Conservation (phyloP, 2,113 vertebrate genomes). For the Chionis minor region DNA sequence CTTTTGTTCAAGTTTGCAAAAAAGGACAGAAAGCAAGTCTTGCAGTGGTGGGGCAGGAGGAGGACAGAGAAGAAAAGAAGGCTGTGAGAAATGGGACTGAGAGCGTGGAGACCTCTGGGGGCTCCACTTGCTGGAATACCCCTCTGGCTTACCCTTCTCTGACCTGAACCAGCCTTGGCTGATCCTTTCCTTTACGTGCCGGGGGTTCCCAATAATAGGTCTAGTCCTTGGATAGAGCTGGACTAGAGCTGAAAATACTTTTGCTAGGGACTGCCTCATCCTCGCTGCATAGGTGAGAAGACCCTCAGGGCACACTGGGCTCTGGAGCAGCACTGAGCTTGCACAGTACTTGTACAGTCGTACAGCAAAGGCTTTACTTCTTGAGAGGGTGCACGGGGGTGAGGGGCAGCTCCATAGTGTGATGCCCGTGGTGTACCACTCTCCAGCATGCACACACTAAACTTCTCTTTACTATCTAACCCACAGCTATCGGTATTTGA, state of each 20-base stretch:
- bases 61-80: neutral
- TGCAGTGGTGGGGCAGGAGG: neutral
- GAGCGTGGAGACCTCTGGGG: neutral
- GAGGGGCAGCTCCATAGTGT: neutral
- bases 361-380: neutral
- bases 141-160: neutral
- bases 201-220: neutral
- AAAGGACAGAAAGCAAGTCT: neutral
- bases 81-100: neutral
- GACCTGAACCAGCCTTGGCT: neutral
- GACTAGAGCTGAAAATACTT: neutral
- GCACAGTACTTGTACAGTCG: neutral
- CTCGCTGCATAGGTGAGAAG: neutral
- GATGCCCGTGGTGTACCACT: accelerated
- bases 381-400: accelerated
- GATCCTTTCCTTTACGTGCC: neutral
- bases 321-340: neutral
- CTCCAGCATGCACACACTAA: accelerated
- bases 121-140: neutral
- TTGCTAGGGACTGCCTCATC: neutral
- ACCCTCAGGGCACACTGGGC: neutral
- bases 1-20: neutral
- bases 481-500: constrained; percentile 84
- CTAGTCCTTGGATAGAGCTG: neutral
- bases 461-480: neutral